Conservation (phyloP, 2,888 invertebrate species). For the Volucella bombylans region DNA sequence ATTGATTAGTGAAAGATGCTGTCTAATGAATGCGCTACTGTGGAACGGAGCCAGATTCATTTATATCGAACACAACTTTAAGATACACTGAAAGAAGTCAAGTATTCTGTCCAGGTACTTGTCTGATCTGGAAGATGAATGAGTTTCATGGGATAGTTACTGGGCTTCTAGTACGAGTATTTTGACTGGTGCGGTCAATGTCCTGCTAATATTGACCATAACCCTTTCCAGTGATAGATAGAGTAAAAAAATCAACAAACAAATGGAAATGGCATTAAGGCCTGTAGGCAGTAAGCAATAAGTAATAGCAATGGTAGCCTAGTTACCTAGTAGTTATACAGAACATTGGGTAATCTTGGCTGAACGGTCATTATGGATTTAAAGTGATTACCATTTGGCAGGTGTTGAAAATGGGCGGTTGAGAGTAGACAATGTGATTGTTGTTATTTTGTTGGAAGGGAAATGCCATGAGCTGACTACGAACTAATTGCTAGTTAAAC, state of each 20-base stretch:
- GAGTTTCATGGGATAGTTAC: background rate
- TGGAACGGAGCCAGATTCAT: constrained; percentile 42
- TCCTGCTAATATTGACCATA: constrained; percentile 28
- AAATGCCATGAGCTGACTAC: no score
- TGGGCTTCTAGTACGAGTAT: constrained; percentile 36
- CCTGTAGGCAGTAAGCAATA: background rate
- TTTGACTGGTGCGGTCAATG: constrained; percentile 55
- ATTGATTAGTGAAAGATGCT: constrained; percentile 71
- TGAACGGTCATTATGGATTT: background rate
- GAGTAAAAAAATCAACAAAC: background rate
- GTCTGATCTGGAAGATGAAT: background rate
- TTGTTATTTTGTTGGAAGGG: no score
- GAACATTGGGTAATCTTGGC: background rate
- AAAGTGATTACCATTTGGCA: background rate
- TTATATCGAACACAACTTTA: background rate
- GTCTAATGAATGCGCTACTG: constrained; percentile 70
- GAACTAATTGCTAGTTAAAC: no score
- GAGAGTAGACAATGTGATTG: no score
- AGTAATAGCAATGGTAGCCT: constrained; percentile 28
- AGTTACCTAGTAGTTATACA: constrained; percentile 11
- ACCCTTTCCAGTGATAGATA: background rate
- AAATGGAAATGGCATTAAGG: background rate
- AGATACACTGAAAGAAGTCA: background rate
- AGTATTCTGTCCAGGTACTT: background rate
- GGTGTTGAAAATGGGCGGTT: no score